These are phyloP conservation scores for Smittia aterrima DNA, from an alignment of 2,888 invertebrate genomes.

Conservation along the genomic window DNA sequence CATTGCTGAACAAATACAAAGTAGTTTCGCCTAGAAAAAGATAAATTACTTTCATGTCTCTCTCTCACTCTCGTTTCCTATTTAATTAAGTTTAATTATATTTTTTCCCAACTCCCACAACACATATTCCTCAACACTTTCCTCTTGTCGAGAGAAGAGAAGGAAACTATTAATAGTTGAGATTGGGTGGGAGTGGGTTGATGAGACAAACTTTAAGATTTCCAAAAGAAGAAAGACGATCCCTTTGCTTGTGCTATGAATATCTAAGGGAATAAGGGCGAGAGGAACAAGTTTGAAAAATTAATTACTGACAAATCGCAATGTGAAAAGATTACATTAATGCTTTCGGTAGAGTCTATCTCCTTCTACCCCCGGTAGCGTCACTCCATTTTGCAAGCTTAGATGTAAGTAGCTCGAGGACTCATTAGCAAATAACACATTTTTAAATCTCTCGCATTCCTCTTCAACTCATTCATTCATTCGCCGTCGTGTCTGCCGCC, in stretches of 20 bases:
- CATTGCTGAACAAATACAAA: background rate
- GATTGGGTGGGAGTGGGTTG: too few relatives aligned
- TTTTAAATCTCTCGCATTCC: constrained; percentile 11
- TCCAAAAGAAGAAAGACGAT: background rate
- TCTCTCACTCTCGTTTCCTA: constrained; percentile 26
- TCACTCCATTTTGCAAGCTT: background rate
- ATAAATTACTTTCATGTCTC: constrained; percentile 38
- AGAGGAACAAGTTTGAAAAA: background rate
- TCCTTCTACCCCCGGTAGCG: too few relatives aligned
- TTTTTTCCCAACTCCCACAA: constrained; percentile 7
- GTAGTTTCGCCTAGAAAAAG: constrained; percentile 28
- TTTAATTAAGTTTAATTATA: constrained; percentile 39
- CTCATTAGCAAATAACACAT: constrained; percentile 23
- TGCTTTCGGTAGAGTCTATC: background rate
- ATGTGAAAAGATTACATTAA: background rate
- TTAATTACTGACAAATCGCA: background rate
- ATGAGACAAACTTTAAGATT: background rate
- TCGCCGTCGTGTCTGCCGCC: background rate
- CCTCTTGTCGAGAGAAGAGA: background rate
- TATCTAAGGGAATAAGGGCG: background rate
- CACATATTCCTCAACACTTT: background rate
- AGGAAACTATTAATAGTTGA: background rate
- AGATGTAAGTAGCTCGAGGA: background rate
- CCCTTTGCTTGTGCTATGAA: background rate
- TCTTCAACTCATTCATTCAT: background rate